A percentile compares a stretch with the other conserved stretches of the same genome.
phyloP scores from a whole-genome alignment of 2,797 vertebrate genomes.

The Tenualosa ilisha region DNA sequence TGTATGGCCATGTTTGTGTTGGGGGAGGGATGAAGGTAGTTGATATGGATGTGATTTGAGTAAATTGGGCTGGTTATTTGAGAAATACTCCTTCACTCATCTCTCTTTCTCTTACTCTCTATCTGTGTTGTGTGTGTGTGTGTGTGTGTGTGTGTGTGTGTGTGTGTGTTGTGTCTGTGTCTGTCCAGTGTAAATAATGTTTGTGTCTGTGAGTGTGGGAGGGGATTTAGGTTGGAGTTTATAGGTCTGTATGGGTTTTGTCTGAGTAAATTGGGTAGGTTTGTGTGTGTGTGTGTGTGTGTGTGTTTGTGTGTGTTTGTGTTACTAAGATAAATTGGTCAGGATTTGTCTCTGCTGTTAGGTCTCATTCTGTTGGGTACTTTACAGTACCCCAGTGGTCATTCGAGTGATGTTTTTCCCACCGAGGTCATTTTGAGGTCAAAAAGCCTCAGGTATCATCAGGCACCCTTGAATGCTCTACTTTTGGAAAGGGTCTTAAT shows the following conservation, averaged over 20 bases:
- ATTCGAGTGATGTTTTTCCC: background rate
- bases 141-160: background rate
- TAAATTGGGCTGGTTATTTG: background rate
- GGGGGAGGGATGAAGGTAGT: background rate
- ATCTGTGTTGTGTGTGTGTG: background rate
- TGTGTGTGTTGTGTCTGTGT: background rate
- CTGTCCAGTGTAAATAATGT: background rate
- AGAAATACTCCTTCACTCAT: background rate
- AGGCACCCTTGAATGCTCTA: constrained; percentile 12
- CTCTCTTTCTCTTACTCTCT: background rate
- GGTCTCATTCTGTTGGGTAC: background rate
- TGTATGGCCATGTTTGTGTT: background rate
- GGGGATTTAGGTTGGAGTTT: background rate
- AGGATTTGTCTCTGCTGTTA: background rate
- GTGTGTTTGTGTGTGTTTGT: background rate
- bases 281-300: background rate
- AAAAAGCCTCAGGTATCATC: background rate
- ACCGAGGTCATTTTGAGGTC: constrained; percentile 10
- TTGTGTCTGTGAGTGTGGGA: background rate
- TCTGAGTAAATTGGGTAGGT: background rate
- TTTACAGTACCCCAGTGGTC: background rate
- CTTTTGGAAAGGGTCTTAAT: background rate
- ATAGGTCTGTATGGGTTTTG: background rate
- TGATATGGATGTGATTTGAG: background rate
- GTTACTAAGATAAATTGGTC: constrained; percentile 7